phyloP scores from a whole-genome alignment of 2,888 invertebrate genomes.

The Lamproptera curius region DNA sequence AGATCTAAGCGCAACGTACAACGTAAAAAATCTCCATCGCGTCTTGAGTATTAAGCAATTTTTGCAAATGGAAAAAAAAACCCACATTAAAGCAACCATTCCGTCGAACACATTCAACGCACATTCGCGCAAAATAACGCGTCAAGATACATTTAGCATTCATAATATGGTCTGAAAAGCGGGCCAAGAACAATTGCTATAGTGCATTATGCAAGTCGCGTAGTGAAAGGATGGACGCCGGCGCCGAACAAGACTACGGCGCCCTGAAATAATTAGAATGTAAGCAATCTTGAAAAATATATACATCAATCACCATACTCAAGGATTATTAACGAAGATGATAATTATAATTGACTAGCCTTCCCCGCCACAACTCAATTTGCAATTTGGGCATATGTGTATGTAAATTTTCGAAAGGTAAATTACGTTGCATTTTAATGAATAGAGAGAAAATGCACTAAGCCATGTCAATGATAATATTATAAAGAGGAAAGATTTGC shows the following conservation, averaged over 20 bases:
- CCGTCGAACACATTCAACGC: background rate
- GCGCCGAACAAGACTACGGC: constrained; percentile 22
- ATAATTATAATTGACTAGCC: too few relatives aligned
- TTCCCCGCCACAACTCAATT: too few relatives aligned
- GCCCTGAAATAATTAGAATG: constrained; percentile 30
- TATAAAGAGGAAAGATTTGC: too few relatives aligned
- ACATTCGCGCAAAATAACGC: constrained; percentile 2
- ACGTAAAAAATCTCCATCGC: too few relatives aligned
- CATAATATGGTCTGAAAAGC: constrained; percentile 30
- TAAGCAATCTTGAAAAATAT: constrained; percentile 3
- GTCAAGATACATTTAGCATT: constrained; percentile 14
- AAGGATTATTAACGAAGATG: too few relatives aligned
- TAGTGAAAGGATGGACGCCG: constrained; percentile 41
- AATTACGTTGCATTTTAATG: background rate
- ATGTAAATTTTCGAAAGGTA: too few relatives aligned
- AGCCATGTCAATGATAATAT: background rate
- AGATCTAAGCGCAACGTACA: too few relatives aligned
- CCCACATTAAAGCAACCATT: too few relatives aligned
- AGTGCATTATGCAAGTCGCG: constrained; percentile 34
- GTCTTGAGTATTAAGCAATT: too few relatives aligned
- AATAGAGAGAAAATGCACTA: background rate
- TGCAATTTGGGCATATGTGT: too few relatives aligned
- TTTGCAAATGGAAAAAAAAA: too few relatives aligned
- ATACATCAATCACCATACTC: too few relatives aligned
- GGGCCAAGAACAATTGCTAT: constrained; percentile 47